A percentile compares a stretch with the other conserved stretches of the same genome.
Evolutionary conservation across 2,797 vertebrate genomes (phyloP).

Genomic region (Danio choprae): DNA sequence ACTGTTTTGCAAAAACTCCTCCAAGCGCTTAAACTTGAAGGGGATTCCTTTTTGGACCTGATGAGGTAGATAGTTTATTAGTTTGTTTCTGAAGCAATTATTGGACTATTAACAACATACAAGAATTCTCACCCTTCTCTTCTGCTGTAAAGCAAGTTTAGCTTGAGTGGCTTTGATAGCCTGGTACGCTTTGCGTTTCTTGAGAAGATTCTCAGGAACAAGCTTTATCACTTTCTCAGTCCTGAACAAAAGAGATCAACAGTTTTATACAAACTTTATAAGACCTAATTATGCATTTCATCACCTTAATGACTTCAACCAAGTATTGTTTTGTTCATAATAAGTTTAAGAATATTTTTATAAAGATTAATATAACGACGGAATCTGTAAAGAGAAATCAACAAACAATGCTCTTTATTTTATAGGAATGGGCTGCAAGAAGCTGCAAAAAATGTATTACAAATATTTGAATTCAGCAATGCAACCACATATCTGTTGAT

Average conservation of each 20-base stretch:
- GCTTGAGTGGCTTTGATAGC: conserved; percentile 95
- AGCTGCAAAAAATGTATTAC: too few species aligned
- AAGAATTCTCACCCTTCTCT: conserved; percentile 80
- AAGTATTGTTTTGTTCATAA: too few species aligned
- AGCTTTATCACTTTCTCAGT: conserved; percentile 85
- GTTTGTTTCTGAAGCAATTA: not conserved
- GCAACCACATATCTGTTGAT: too few species aligned
- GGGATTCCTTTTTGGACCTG: conserved; percentile 84
- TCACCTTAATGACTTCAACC: too few species aligned
- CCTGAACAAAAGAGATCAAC: conserved; percentile 65
- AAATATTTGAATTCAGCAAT: too few species aligned
- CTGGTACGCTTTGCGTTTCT: conserved; percentile 92
- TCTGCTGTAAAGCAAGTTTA: conserved; percentile 87
- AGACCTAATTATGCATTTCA: too few species aligned
- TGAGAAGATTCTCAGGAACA: conserved; percentile 94
- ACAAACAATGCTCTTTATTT: too few species aligned
- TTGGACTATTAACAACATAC: not conserved
- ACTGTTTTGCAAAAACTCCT: conserved; percentile 85
- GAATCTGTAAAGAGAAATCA: too few species aligned
- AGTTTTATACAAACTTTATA: too few species aligned
- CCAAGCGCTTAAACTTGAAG: conserved; percentile 88
- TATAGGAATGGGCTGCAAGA: too few species aligned
- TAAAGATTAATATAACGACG: too few species aligned
- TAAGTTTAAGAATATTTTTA: too few species aligned
- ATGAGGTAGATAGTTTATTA: not conserved